Evolutionary conservation across 2,888 invertebrate genomes (phyloP), one percentile per base, ranked within the genome.

Genomic region (Teleiodes luculella): DNA sequence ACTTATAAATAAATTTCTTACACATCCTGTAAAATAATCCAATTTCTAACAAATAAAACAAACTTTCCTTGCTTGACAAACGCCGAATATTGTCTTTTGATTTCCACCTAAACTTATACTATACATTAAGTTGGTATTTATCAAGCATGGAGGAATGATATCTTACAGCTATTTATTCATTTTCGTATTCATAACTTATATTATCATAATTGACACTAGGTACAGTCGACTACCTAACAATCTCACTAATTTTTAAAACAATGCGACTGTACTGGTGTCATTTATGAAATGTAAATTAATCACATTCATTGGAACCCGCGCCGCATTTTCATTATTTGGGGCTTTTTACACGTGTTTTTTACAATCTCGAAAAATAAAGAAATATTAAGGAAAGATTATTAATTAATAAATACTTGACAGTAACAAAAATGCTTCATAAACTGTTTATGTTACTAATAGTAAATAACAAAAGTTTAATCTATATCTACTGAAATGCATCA

Each of bases 61-160:
- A 28, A 24, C 13, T 24, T 36, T 37, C 54, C 24, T 45, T 50
- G 39, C 28, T 45, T 50, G 45, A 54, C 47, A 54, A 57, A 50
- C 47, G 48, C 45, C 51, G 13, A 20, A 43, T 54, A 54, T 52
- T 54, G 57, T 57, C 57, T 54, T 52, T 48, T 30, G 5, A 50
- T 36, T 37, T 52, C 33, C 20, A 43, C 33, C 43, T 52, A 52
- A 45, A 18, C 24, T 37, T 54, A 49, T n/a, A 47, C 33, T 48
- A 18, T 46, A 48, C 45, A 53, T 49, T 33, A 33, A 8, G n/a
- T 43, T 54, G 48, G 33, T 20, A 48, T 35, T 50, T 54, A 41
- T 50, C 50, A 50, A 50, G 33, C 45, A 54, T 24, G 43, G 24
- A 33, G 5, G 20, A 24, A 45, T 36, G 36, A 24, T 36, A 35